A percentile compares a stretch with the other conserved stretches of the same genome.
phyloP scores from a whole-genome alignment of 1,140 invertebrate species.

The Idris sp. region DNA sequence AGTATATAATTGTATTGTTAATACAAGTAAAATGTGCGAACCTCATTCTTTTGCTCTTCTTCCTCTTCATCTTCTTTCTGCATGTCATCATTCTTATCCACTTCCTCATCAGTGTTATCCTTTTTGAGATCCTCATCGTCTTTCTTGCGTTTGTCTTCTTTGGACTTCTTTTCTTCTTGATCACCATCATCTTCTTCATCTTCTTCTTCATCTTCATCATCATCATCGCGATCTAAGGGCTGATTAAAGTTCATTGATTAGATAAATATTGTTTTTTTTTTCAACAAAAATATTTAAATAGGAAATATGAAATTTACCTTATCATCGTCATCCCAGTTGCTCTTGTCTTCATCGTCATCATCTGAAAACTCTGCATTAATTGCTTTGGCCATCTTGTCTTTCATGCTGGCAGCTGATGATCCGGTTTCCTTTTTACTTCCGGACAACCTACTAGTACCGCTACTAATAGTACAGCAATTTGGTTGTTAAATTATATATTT shows the following conservation, averaged over 20 bases:
- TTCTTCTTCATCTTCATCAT: slow-evolving; percentile 69
- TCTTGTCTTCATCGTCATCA: slow-evolving; percentile 74
- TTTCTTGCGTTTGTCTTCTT: slow-evolving; percentile 73
- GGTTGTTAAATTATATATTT: slow-evolving; percentile 61
- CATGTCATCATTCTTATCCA: slow-evolving; percentile 75
- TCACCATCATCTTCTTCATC: slow-evolving; percentile 60
- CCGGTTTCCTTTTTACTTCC: slow-evolving; percentile 77
- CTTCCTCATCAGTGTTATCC: slow-evolving; percentile 74
- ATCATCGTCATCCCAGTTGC: slow-evolving; percentile 74
- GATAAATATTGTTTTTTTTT: too few species aligned
- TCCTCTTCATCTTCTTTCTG: slow-evolving; percentile 72
- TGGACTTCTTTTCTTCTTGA: slow-evolving; percentile 64
- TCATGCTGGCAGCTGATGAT: slow-evolving; percentile 72
- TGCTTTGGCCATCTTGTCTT: slow-evolving; percentile 78
- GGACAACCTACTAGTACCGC: slow-evolving; percentile 75
- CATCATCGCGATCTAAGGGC: slow-evolving; percentile 65
- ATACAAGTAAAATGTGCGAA: too few species aligned
- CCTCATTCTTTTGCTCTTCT: slow-evolving; percentile 49
- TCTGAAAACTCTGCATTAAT: slow-evolving; percentile 77
- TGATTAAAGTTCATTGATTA: slow-evolving; percentile 10
- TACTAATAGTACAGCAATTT: slow-evolving; percentile 77
- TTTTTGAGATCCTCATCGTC: slow-evolving; percentile 68
- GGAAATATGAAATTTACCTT: slow-evolving; percentile 64
- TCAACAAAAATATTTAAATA: too few species aligned
- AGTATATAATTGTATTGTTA: too few species aligned